Evolutionary conservation across 2,888 invertebrate species (phyloP), one percentile per base, ranked within the genome.

Genomic region (Clitarchus hookeri): DNA sequence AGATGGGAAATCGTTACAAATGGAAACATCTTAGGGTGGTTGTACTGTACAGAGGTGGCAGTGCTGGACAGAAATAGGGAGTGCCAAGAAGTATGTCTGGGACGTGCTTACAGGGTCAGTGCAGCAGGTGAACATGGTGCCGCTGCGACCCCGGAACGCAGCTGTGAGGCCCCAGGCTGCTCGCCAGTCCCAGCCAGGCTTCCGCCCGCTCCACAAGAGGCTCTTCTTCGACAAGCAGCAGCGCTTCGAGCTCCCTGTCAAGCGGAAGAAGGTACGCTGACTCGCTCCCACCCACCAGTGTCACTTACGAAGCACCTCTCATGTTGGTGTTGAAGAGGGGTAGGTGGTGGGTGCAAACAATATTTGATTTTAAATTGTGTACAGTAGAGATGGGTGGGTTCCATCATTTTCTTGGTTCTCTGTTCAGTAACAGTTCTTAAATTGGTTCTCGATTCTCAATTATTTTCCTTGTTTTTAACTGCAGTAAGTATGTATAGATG

Each of bases 231-330:
- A 82, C 19, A 82, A 44, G 82, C 16, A 25, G 8, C 82, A 27
- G 82, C 82, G 36, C 27, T 44, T 44, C 82, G 44, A 23, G 8
- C 36, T 27, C 23, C 82, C 82, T 23, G 44, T 12, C 8, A 82
- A 82, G 44, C 27, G 82, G 12, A 82, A 82, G 82, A 82, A 82
- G 82, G 82, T 82, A 82, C 1, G 13, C 78, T 3, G 79, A 48
- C 16, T 8, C 16, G 4, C 1, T 65, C 65, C 65, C n/a, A 8
- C n/a, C 16, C 65, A 8, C n/a, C n/a, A 8, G 8, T n/a, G n/a
- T n/a, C n/a, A n/a, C 65, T 6, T 16, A 65, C 16, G 65, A 1
- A 36, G 36, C 36, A 36, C 36, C 36, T 36, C 36, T 36, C 36
- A 36, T 36, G 36, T 1, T 36, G 2, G 36, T 36, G 36, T 36